phyloP scores from a whole-genome alignment of 2,113 vertebrate genomes.

The Bujurquina vittata region DNA sequence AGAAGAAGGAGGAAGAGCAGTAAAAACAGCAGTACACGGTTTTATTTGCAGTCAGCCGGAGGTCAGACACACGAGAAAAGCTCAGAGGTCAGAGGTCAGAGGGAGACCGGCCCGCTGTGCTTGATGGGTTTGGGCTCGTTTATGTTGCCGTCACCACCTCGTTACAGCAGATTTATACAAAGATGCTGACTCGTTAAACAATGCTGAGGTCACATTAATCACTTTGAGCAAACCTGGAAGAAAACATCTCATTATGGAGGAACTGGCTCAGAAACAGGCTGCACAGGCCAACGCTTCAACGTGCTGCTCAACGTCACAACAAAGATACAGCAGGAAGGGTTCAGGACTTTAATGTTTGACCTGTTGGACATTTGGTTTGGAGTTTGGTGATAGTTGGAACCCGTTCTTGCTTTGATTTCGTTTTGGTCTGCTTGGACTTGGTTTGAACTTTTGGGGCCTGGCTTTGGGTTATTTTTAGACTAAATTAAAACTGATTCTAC shows the following conservation, averaged over 20 bases:
- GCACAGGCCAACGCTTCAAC: neutral
- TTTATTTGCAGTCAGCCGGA: constrained; percentile 3
- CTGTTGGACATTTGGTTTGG: neutral
- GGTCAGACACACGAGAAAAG: neutral
- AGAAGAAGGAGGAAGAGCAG: neutral
- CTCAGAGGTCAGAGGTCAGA: neutral
- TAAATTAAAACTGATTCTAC: neutral
- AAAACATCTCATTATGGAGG: neutral
- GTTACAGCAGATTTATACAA: neutral
- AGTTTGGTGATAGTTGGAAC: too few species aligned
- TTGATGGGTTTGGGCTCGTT: neutral
- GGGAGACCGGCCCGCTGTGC: neutral
- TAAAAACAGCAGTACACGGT: neutral
- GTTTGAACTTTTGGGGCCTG: neutral
- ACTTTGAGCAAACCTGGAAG: neutral
- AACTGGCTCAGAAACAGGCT: neutral
- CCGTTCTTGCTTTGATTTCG: neutral
- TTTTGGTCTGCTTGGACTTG: neutral
- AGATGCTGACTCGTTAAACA: neutral
- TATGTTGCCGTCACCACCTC: neutral
- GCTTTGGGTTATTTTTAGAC: neutral
- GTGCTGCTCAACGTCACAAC: neutral
- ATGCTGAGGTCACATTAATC: neutral
- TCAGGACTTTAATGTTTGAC: neutral
- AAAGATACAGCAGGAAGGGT: neutral